These are phyloP conservation scores for Parazoanthus atlanticus DNA, from an alignment of 92 coral and sea anemone species.

Conservation along the genomic window DNA sequence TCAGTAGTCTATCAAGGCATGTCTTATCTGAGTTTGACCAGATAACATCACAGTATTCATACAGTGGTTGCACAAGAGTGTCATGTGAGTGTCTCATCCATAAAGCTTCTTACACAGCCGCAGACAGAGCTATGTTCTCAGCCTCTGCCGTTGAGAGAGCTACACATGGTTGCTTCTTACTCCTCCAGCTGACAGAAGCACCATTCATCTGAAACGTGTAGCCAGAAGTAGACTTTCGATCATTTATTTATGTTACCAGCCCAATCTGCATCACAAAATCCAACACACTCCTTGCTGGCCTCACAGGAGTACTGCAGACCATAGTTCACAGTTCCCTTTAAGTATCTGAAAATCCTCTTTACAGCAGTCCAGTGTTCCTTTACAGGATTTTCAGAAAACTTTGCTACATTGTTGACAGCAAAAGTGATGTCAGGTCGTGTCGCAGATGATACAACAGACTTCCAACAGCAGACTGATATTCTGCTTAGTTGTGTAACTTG, in stretches of 20 bases:
- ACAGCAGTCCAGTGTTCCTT: constrained; percentile 65
- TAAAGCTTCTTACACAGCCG: constrained; percentile 62
- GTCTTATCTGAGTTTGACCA: no score
- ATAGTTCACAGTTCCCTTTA: constrained; percentile 60
- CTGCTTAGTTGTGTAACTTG: constrained; percentile 41
- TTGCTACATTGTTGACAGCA: constrained; percentile 66
- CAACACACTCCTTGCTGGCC: constrained; percentile 50
- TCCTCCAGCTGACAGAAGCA: constrained; percentile 72
- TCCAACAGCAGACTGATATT: constrained; percentile 68
- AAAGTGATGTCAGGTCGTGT: constrained; percentile 65
- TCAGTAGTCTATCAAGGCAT: no score
- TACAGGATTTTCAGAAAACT: constrained; percentile 49
- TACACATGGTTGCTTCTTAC: constrained; percentile 71
- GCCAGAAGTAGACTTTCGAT: constrained; percentile 67
- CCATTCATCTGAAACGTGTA: constrained; percentile 60
- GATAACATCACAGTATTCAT: no score
- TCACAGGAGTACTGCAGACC: constrained; percentile 51
- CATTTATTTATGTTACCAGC: constrained; percentile 32
- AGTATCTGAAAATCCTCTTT: constrained; percentile 57
- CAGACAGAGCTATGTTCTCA: constrained; percentile 42
- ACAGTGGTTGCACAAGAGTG: no score
- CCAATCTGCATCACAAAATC: constrained; percentile 62
- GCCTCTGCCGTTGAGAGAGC: constrained; percentile 74
- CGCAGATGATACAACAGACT: constrained; percentile 63
- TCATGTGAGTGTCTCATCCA: constrained; percentile 60